Conservation (phyloP, 2,888 invertebrate genomes). For the Elegia similella region DNA sequence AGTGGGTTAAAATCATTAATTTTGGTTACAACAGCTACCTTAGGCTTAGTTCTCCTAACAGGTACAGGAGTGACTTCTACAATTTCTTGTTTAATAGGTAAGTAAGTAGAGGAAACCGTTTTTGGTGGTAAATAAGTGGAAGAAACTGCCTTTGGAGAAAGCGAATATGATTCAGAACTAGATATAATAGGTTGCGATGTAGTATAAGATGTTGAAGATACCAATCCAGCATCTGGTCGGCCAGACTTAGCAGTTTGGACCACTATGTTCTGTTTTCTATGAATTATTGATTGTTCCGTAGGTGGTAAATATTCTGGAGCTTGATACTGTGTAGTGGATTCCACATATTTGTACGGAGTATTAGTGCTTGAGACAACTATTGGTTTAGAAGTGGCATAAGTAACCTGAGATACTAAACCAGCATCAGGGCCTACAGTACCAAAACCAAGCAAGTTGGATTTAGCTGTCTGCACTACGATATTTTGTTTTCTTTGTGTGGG, state of each 20-base stretch:
- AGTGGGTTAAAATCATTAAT: slow-evolving; percentile 87
- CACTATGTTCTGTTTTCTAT: slow-evolving; percentile 67
- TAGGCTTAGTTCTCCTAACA: slow-evolving; percentile 64
- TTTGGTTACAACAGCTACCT: slow-evolving; percentile 83
- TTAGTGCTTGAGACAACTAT: slow-evolving; percentile 40
- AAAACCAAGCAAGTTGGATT: slow-evolving; percentile 61
- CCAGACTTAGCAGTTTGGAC: slow-evolving; percentile 70
- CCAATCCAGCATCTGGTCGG: slow-evolving; percentile 68
- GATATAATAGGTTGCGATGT: slow-evolving; percentile 51
- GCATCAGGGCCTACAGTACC: slow-evolving; percentile 61
- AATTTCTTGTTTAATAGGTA: slow-evolving; percentile 58
- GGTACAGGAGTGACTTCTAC: slow-evolving; percentile 62
- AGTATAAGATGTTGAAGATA: slow-evolving; percentile 58
- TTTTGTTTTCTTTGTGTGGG: slow-evolving; percentile 56
- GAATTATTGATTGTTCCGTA: slow-evolving; percentile 31
- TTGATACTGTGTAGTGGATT: slow-evolving; percentile 41
- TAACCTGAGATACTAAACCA: slow-evolving; percentile 56
- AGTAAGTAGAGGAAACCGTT: slow-evolving; percentile 52
- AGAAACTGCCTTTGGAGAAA: slow-evolving; percentile 42
- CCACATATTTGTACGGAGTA: slow-evolving; percentile 33
- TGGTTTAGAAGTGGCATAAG: slow-evolving; percentile 60
- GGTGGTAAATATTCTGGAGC: slow-evolving; percentile 55
- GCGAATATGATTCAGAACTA: slow-evolving; percentile 46
- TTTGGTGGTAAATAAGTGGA: slow-evolving; percentile 58
- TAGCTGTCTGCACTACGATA: slow-evolving; percentile 63